phyloP scores from a whole-genome alignment of 30 jellyfish, hydroid and myxozoan species.

The Phacellophora camtschatica region DNA sequence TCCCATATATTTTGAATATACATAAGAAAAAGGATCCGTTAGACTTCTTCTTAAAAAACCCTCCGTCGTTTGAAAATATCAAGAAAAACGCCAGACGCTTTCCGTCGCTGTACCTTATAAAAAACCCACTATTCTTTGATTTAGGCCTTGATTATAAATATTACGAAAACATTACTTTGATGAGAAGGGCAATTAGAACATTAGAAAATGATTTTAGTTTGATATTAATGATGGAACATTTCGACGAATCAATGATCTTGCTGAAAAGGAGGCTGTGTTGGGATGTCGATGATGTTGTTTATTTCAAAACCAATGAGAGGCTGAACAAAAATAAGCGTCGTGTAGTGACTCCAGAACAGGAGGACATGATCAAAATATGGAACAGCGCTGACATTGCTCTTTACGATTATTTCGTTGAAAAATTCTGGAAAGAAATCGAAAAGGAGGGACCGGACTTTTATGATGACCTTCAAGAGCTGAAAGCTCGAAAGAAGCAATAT shows the following conservation, averaged over 20 bases:
- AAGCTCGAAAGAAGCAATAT: conserved; percentile 63
- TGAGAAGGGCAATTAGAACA: conserved; percentile 72
- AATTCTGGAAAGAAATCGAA: conserved; percentile 88
- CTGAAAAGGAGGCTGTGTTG: conserved; percentile 95
- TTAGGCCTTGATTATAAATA: conserved; percentile 83
- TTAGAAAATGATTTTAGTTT: conserved; percentile 82
- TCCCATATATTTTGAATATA: conserved; percentile 81
- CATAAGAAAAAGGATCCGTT: conserved; percentile 76
- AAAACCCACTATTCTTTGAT: conserved; percentile 91
- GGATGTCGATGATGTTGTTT: conserved; percentile 93
- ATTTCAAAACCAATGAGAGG: conserved; percentile 93
- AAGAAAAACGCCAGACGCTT: conserved; percentile 63
- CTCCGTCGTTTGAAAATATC: conserved; percentile 71
- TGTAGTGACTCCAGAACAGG: conserved; percentile 56
- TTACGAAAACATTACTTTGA: conserved; percentile 70
- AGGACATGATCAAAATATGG: conserved; percentile 72
- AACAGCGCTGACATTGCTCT: conserved; percentile 88
- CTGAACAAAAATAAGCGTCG: conserved; percentile 77
- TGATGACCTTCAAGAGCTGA: conserved; percentile 78
- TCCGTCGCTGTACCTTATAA: conserved; percentile 79
- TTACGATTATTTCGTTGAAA: conserved; percentile 74
- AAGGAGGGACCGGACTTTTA: conserved; percentile 92
- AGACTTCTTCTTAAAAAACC: conserved; percentile 79
- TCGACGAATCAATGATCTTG: conserved; percentile 93
- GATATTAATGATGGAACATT: conserved; percentile 91